phyloP scores from a whole-genome alignment of 2,113 vertebrate genomes.

The Paradoxurus hermaphroditus region DNA sequence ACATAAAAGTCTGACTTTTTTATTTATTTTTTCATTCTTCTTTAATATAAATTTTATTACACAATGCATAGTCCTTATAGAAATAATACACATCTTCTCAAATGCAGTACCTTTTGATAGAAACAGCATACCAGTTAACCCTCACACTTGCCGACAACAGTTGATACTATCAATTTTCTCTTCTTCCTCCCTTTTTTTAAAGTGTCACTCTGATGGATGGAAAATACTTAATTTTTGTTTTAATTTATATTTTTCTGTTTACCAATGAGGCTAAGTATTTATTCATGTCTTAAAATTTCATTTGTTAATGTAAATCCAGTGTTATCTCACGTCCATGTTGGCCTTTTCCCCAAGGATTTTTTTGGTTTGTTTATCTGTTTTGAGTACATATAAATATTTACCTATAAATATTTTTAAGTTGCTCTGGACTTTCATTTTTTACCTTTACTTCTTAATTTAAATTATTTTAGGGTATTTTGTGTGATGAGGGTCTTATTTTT shows the following conservation, averaged over 20 bases:
- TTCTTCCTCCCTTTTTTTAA: background rate
- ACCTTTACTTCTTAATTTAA: background rate
- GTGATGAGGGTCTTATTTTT: background rate
- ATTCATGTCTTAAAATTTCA: background rate
- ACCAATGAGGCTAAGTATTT: background rate
- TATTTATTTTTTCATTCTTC: background rate
- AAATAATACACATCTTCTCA: background rate
- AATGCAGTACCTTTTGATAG: background rate
- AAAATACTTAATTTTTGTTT: slow-evolving; percentile 20
- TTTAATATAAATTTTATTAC: slow-evolving; percentile 23
- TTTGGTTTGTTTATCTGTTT: background rate
- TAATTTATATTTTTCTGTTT: slow-evolving; percentile 14
- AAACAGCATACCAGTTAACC: background rate
- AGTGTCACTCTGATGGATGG: background rate
- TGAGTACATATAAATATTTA: background rate
- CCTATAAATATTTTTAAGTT: slow-evolving; percentile 5
- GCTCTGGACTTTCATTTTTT: background rate
- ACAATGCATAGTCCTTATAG: background rate
- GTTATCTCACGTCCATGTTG: background rate
- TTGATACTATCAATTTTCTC: background rate
- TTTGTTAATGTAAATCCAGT: background rate
- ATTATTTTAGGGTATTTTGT: background rate
- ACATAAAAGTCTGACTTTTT: background rate
- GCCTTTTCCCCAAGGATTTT: background rate
- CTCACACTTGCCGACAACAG: background rate